These are phyloP conservation scores for Neria commutata DNA, from an alignment of 2,888 invertebrate species.

Conservation along the genomic window DNA sequence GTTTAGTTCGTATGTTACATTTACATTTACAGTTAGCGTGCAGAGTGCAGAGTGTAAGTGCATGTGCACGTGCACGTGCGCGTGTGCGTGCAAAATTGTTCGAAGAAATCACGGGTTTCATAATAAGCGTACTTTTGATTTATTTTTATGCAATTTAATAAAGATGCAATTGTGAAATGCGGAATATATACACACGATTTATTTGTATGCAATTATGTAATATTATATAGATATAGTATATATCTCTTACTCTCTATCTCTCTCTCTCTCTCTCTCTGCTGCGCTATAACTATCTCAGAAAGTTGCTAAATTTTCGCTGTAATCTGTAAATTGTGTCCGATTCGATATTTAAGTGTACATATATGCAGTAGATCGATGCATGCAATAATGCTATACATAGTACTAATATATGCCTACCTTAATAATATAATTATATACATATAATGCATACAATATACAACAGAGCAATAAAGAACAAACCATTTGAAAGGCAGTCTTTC, in stretches of 20 bases:
- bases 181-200: too few relatives aligned
- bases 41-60: neutral
- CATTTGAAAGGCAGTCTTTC: too few relatives aligned
- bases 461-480: too few relatives aligned
- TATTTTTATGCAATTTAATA: neutral
- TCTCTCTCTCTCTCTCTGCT: too few relatives aligned
- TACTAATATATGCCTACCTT: neutral
- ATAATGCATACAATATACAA: too few relatives aligned
- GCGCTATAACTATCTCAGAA: too few relatives aligned
- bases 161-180: too few relatives aligned
- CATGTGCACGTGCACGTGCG: neutral
- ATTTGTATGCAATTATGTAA: too few relatives aligned
- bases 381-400: neutral
- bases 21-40: neutral
- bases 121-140: neutral
- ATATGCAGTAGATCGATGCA: neutral
- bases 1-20: conserved; percentile 9
- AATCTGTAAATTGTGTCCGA: neutral
- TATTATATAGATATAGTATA: too few relatives aligned
- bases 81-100: neutral
- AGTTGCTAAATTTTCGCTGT: neutral
- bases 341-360: conserved; percentile 10
- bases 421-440: too few relatives aligned
- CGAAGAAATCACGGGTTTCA: neutral
- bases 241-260: too few relatives aligned